Base-by-base conservation (phyloP, 1,140 invertebrate genomes). In the Aphis gossypii region DNA sequence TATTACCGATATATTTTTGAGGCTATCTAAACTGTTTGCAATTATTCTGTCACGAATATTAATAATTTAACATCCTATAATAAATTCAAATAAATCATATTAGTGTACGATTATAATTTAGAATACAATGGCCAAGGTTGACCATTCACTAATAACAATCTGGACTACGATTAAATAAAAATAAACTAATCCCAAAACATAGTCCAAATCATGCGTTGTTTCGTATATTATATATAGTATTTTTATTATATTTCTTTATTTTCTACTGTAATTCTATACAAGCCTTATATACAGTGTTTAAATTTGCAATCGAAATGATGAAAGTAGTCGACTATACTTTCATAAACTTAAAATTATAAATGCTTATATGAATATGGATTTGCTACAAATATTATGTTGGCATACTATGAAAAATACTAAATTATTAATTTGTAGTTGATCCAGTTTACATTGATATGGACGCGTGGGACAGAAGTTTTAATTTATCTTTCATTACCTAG, bases 401-500 rank as follows among this genome's bases (percentile, higher is more conserved):
- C 35, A 51, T 54, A 38, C 51, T n/a, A 41, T 18, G 0, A 38
- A 41, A 21, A 89, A 56, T 87, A n/a, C 56, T 41, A 54, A 38
- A 56, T 89, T 89, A 38, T 54, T 48, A 48, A n/a, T 89, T 89
- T 89, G 51, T 89, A 56, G 88, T 56, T 56, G 51, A 89, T 89
- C 88, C 51, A 89, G 88, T 89, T 89, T 56, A 56, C 88, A 89
- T 89, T 89, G 48, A 21, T 56, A 14, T 56, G 35, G 48, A 89
- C 48, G 88, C 88, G 51, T 89, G 88, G 88, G 88, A 89, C 54
- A 56, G 21, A 89, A 56, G 88, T 56, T 56, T 41, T 38, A 89
- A 89, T 89, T 23, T 89, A 41, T 56, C 88, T 38, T 41, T 56
- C 35, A 21, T 89, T 38, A 51, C 48, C 14, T 51, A 89, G 84